Percentiles rank a stretch among this genome's conserved stretches.
Conservation (phyloP, 2,797 vertebrate genomes). For the Acipenser ruthenus region DNA sequence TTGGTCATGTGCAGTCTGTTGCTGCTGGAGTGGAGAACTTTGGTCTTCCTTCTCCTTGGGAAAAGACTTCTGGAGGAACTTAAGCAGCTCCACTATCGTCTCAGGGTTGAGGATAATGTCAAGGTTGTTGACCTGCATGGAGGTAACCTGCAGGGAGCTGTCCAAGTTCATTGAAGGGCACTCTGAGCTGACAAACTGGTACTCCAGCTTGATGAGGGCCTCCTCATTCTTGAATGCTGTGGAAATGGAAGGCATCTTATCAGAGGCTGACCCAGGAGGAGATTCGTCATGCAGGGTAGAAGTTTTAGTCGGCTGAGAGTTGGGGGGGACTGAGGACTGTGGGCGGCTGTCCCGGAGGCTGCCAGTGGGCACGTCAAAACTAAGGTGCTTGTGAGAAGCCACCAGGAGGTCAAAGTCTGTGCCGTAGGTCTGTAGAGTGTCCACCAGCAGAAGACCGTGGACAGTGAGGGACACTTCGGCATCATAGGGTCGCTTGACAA, state of each 20-base stretch:
- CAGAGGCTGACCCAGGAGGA: slow-evolving; percentile 28
- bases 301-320: slow-evolving; percentile 36
- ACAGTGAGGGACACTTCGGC: slow-evolving; percentile 87
- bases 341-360: slow-evolving; percentile 82
- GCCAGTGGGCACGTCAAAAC: slow-evolving; percentile 89
- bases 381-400: slow-evolving; percentile 93
- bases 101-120: slow-evolving; percentile 97
- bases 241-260: slow-evolving; percentile 41
- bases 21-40: slow-evolving; percentile 36
- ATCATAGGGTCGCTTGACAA: slow-evolving; percentile 93
- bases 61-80: slow-evolving; percentile 93
- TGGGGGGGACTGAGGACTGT: slow-evolving; percentile 65
- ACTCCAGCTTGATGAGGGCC: slow-evolving; percentile 88
- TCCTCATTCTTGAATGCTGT: slow-evolving; percentile 70
- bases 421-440: slow-evolving; percentile 91
- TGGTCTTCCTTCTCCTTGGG: slow-evolving; percentile 77
- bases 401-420: slow-evolving; percentile 94
- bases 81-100: slow-evolving; percentile 90
- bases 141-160: slow-evolving; percentile 86
- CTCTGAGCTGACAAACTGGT: slow-evolving; percentile 94
- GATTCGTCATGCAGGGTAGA: slow-evolving; percentile 38
- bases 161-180: slow-evolving; percentile 93
- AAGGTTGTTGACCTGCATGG: slow-evolving; percentile 88
- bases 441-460: slow-evolving; percentile 87
- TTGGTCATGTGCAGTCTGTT: slow-evolving; percentile 45